phyloP scores from a whole-genome alignment of 2,113 vertebrate genomes.

The Chionis minor region DNA sequence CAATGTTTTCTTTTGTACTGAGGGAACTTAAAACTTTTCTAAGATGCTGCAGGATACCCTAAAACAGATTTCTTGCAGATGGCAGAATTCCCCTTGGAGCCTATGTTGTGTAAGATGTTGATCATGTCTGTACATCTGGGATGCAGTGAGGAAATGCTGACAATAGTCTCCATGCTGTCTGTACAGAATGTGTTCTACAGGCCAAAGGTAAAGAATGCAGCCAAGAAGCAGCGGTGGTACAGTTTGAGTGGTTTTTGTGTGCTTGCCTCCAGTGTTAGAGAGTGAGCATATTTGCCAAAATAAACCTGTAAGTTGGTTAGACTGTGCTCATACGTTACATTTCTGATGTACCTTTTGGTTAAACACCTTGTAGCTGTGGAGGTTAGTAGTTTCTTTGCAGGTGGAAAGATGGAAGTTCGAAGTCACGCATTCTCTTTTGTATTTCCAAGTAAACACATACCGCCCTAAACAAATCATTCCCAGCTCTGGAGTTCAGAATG shows the following conservation, averaged over 20 bases:
- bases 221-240: neutral
- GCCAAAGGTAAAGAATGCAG: conserved; percentile 83
- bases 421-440: neutral
- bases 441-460: neutral
- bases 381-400: neutral
- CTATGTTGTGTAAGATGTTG: conserved; percentile 98
- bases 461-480: neutral
- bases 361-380: neutral
- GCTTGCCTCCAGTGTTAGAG: neutral
- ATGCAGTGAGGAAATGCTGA: conserved; percentile 97
- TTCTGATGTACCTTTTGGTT: neutral
- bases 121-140: conserved; percentile 99
- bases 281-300: neutral
- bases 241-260: neutral
- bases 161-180: conserved; percentile 97
- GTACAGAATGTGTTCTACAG: conserved; percentile 98
- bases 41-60: neutral
- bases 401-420: neutral
- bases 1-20: neutral
- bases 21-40: neutral
- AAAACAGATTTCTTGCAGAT: conserved; percentile 76
- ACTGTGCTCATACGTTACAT: accelerated
- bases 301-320: neutral
- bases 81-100: conserved; percentile 97
- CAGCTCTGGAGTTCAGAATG: neutral